These are phyloP conservation scores for Aphodius granarius DNA, from an alignment of 2,888 invertebrate genomes.

Conservation along the genomic window DNA sequence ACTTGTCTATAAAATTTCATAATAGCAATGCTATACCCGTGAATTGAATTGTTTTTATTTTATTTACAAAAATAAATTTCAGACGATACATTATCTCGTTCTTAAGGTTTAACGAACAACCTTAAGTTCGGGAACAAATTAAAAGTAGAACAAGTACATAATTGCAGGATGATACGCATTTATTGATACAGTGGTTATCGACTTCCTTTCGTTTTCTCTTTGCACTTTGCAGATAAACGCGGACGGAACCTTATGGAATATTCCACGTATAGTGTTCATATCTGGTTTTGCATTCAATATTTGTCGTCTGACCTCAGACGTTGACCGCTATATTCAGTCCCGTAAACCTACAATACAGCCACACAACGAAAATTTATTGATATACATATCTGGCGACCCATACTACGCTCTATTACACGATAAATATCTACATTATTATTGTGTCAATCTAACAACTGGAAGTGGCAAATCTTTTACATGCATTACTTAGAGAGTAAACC, in stretches of 20 bases:
- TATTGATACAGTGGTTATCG: not conserved
- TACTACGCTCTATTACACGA: not conserved
- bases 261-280: not conserved
- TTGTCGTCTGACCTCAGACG: not conserved
- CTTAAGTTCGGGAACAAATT: no score
- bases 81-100: no score
- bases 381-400: not conserved
- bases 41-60: no score
- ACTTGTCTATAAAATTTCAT: no score
- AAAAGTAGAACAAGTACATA: no score
- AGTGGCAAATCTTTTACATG: no score
- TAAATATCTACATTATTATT: no score
- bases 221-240: not conserved
- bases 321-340: not conserved
- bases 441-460: not conserved
- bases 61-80: no score
- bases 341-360: not conserved
- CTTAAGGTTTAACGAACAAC: no score
- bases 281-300: not conserved
- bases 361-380: not conserved
- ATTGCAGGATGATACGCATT: no score
- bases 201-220: not conserved
- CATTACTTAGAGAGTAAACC: no score
- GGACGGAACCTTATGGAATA: not conserved
- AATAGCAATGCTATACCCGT: no score